These are phyloP conservation scores for Protonemura montana DNA, from an alignment of 2,888 invertebrate genomes.

Conservation along the genomic window DNA sequence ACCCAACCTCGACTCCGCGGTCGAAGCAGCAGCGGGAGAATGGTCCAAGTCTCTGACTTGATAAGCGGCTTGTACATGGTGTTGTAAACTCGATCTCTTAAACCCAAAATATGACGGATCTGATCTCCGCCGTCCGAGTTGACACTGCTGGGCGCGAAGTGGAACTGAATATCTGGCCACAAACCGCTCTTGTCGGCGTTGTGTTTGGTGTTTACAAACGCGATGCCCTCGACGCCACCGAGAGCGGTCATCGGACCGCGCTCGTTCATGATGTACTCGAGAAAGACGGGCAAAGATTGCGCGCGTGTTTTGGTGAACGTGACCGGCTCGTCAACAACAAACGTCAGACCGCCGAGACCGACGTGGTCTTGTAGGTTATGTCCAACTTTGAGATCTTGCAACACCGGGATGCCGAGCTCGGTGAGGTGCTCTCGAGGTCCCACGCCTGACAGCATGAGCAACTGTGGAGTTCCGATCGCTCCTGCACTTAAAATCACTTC, in stretches of 20 bases:
- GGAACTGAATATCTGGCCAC: slow-evolving; percentile 88
- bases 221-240: slow-evolving; percentile 85
- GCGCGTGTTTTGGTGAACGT: slow-evolving; percentile 80
- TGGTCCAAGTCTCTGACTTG: slow-evolving; percentile 83
- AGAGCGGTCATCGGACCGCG: slow-evolving; percentile 82
- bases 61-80: slow-evolving; percentile 84
- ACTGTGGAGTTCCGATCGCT: slow-evolving; percentile 85
- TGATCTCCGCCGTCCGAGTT: slow-evolving; percentile 85
- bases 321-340: slow-evolving; percentile 80
- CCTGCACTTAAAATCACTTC: slow-evolving; percentile 89
- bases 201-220: slow-evolving; percentile 86
- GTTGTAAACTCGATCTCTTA: slow-evolving; percentile 82
- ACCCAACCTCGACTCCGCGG: slow-evolving; percentile 90
- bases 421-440: slow-evolving; percentile 80
- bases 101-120: slow-evolving; percentile 68
- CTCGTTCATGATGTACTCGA: slow-evolving; percentile 83
- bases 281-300: slow-evolving; percentile 76
- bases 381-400: slow-evolving; percentile 76
- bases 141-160: slow-evolving; percentile 84
- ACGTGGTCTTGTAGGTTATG: slow-evolving; percentile 81
- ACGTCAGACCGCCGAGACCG: slow-evolving; percentile 84
- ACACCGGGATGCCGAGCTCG: slow-evolving; percentile 74
- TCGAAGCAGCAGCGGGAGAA: slow-evolving; percentile 79
- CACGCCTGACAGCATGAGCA: slow-evolving; percentile 90
- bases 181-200: slow-evolving; percentile 74